Percentiles rank a stretch among this genome's conserved stretches.
phyloP scores from a whole-genome alignment of 2,888 invertebrate species.

The Coleophora flavipennella region DNA sequence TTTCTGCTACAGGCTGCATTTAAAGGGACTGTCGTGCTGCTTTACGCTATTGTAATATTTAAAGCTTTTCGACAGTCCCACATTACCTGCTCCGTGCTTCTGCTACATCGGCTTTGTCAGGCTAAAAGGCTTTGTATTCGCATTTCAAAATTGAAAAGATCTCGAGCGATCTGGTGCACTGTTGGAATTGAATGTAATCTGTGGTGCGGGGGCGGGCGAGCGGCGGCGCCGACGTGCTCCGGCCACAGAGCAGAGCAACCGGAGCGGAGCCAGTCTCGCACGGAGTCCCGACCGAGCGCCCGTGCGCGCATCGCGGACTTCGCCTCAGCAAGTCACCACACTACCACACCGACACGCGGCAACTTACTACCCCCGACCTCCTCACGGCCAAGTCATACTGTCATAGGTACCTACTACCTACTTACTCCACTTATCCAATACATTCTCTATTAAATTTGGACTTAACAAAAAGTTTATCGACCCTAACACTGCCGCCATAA shows the following conservation, averaged over 20 bases:
- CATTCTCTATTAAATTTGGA: slow-evolving; percentile 17
- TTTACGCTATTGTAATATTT: too few relatives aligned
- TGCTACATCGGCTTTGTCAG: too few relatives aligned
- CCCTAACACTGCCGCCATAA: slow-evolving; percentile 52
- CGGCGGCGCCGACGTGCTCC: slow-evolving; percentile 46
- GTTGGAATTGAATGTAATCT: slow-evolving; percentile 2
- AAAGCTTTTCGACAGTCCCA: too few relatives aligned
- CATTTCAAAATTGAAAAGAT: too few relatives aligned
- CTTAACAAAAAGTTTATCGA: slow-evolving; percentile 56
- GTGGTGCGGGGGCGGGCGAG: slow-evolving; percentile 56
- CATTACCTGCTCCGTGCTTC: too few relatives aligned
- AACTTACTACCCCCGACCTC: slow-evolving; percentile 7
- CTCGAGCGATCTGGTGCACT: too few relatives aligned
- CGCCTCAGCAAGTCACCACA: slow-evolving; percentile 51
- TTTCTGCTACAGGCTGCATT: too few relatives aligned
- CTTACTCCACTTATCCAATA: slow-evolving; percentile 15
- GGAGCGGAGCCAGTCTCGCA: slow-evolving; percentile 51
- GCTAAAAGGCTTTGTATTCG: too few relatives aligned
- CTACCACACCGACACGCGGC: slow-evolving; percentile 23
- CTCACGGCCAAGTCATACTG: slow-evolving; percentile 9
- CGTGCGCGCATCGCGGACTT: slow-evolving; percentile 42
- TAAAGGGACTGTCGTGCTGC: too few relatives aligned
- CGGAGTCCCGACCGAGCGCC: slow-evolving; percentile 58
- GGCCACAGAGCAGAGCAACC: slow-evolving; percentile 34
- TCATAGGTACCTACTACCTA: slow-evolving; percentile 6